Base-by-base conservation (phyloP, 1,140 invertebrate genomes). In the Danaus melanippus region DNA sequence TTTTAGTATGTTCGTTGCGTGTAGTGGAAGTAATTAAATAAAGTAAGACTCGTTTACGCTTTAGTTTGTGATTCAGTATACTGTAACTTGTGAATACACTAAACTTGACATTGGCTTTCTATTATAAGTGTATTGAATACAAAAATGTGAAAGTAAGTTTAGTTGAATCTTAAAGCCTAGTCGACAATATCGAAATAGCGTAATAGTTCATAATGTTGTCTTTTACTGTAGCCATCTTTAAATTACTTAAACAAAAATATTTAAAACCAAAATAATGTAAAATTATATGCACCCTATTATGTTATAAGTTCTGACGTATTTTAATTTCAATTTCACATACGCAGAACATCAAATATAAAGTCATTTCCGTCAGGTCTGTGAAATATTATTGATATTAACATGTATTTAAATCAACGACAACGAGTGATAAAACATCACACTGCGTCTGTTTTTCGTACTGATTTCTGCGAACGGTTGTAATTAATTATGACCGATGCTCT, bases 381-480 rank as follows among this genome's bases (percentile, higher is more conserved):
- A 58, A 62, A 50, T 53, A 49, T 67, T 71, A 69, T 76, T 74
- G 70, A 79, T 81, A 76, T 74, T 71, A 69, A 72, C 71, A 69
- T 77, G 63, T 79, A 76, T 79, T 76, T 78, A 73, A 67, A 64
- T 66, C 64, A 61, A 69, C 60, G 62, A 58, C 66, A 60, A 56
- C 56, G 50, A 67, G 68, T 71, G 74, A 82, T 84, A 80, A 84
- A 79, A 73, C 52, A 66, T 58, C 64, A 64, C 64, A 50, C 56
- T 69, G 58, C 60, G 53, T 75, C 69, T 76, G 68, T 73, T 68
- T 32, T 71, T 63, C 65, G 50, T 49, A 64, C 65, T 67, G 68
- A 71, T 78, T 83, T 76, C 79, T 69, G 63, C 71, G 77, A 84
- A 84, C 51, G 54, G 58, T 50, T 71, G 66, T 74, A 83, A 86